Conservation (phyloP, 2,888 invertebrate genomes). For the Cylindroiulus punctatus region DNA sequence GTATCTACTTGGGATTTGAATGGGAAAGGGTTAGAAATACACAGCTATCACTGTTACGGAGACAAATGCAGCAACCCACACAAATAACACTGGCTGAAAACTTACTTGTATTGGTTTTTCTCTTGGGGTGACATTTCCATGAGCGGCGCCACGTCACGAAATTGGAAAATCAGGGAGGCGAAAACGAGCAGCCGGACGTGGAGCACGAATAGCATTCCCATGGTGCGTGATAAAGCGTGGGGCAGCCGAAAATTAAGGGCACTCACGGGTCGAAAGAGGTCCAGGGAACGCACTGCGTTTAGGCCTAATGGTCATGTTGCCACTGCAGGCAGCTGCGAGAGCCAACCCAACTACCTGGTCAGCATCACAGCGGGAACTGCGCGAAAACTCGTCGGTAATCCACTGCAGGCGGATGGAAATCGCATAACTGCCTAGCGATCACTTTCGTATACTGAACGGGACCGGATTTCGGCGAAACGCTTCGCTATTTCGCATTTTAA, state of each 20-base stretch:
- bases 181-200: slow-evolving; percentile 11
- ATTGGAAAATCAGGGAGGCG: not conserved
- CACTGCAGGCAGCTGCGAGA: slow-evolving; percentile 16
- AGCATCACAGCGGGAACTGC: not conserved
- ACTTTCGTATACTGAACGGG: not conserved
- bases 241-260: not conserved
- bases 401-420: not conserved
- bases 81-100: too few species aligned
- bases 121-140: slow-evolving; percentile 53
- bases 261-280: slow-evolving; percentile 18
- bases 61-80: not conserved
- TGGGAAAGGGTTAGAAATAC: too few species aligned
- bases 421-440: not conserved
- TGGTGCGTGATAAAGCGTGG: not conserved
- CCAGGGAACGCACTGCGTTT: slow-evolving; percentile 2
- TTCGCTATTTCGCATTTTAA: not conserved
- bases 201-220: not conserved
- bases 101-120: slow-evolving; percentile 56
- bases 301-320: slow-evolving; percentile 13
- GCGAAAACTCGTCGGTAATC: not conserved
- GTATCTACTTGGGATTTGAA: too few species aligned
- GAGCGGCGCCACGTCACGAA: slow-evolving; percentile 57
- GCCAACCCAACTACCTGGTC: not conserved
- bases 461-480: not conserved
- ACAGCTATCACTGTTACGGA: too few species aligned